Base-by-base conservation (phyloP, 1,140 invertebrate species). In the Holotrichia oblita region DNA sequence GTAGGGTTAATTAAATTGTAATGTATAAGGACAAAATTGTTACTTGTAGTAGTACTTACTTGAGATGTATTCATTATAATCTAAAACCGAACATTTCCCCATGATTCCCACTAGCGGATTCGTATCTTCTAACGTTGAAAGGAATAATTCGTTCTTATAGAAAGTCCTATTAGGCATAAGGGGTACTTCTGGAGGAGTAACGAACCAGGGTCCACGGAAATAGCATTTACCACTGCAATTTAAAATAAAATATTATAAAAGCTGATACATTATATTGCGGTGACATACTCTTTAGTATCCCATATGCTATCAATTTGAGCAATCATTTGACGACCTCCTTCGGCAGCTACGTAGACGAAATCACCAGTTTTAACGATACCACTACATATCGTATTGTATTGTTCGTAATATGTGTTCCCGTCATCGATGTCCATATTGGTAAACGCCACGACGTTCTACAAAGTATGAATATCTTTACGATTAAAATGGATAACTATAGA, bases 301-400 rank as follows among this genome's bases (percentile, higher is more conserved):
- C 97, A 99, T 84, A 99, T 95, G 79, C 93, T 93, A 87, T 99
- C 96, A 81, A 99, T 94, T 87, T 98, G 94, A n/a, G 96, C 94
- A 78, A 99, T 95, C 77, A 95, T 91, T 86, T 96, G 95, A 85
- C 94, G 93, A 40, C 95, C 94, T 73, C 93, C 92, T 85, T 96
- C 94, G 17, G 93, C 95, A 42, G 94, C 93, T 10, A 98, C 95
- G 87, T 98, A 98, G 40, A 98, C 96, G 88, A 94, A 98, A 88
- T 99, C 98, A 12, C 97, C 97, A 64, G 93, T 94, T 91, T 97
- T 94, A 78, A 97, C 91, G 40, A 93, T 90, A 27, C 95, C 95
- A 44, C 92, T 93, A 83, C 93, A 94, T 34, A 91, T 90, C 0
- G 94, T 94, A 84, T 95, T 96, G 84, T 95, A 97, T 85, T 98